Conservation (phyloP, 2,113 vertebrate species). For the Dermatemys mawii region DNA sequence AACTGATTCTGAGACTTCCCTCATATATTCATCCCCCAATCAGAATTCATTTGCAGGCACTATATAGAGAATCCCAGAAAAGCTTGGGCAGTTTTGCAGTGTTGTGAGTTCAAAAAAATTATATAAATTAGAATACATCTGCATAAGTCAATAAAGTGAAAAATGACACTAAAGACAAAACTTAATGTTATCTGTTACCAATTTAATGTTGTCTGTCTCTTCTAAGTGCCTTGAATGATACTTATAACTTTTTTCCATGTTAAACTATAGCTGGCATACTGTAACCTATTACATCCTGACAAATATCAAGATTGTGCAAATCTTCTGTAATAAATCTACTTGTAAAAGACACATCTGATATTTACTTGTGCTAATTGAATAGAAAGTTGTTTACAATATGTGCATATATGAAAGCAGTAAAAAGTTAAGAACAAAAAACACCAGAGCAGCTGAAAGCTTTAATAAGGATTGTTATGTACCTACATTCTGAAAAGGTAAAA, state of each 20-base stretch:
- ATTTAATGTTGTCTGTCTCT: not conserved
- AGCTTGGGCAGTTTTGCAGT: not conserved
- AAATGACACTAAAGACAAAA: not conserved
- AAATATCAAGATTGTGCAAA: not conserved
- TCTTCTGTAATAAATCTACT: not conserved
- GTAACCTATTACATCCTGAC: not conserved
- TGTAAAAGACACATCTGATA: not conserved
- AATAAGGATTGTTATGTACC: not conserved
- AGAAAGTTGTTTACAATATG: not conserved
- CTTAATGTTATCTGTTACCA: not conserved
- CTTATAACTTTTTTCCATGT: not conserved
- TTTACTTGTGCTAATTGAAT: not conserved
- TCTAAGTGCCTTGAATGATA: not conserved
- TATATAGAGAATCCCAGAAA: not conserved
- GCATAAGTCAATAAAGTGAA: not conserved
- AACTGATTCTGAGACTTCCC: not conserved
- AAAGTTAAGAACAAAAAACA: not conserved
- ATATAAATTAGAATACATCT: not conserved
- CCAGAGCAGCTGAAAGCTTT: not conserved
- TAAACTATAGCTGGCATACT: not conserved
- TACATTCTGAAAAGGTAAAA: not conserved
- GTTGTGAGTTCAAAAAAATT: not conserved
- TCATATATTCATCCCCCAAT: not conserved
- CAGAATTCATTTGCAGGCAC: not conserved
- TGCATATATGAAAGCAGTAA: not conserved